Percentiles rank a stretch among this genome's conserved stretches.
These are phyloP conservation scores for Centroberyx gerrardi DNA, from an alignment of 2,797 vertebrate species.

Conservation along the genomic window DNA sequence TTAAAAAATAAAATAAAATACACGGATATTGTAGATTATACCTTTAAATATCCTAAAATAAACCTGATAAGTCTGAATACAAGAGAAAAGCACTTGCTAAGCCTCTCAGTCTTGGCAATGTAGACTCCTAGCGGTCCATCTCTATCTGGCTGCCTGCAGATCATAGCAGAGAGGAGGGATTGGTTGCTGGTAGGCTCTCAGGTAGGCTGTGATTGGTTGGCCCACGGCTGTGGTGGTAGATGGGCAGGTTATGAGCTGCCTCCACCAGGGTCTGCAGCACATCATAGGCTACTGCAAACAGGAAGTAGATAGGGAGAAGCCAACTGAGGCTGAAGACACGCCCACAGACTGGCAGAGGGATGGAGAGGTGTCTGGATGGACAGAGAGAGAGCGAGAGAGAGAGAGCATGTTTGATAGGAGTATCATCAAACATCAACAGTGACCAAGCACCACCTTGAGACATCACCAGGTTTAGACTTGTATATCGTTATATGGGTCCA, in stretches of 20 bases:
- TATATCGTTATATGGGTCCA: too few species aligned
- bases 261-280: conserved; percentile 75
- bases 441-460: too few species aligned
- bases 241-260: conserved; percentile 62
- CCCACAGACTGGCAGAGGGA: conserved; percentile 73
- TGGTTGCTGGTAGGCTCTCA: conserved; percentile 28
- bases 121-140: background rate
- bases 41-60: background rate
- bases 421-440: too few species aligned
- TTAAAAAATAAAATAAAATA: too few species aligned
- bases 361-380: conserved; percentile 66
- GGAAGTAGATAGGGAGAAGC: conserved; percentile 84
- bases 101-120: conserved; percentile 34
- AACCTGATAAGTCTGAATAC: background rate
- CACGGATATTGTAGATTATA: too few species aligned
- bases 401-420: background rate
- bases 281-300: conserved; percentile 84
- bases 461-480: too few species aligned
- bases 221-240: conserved; percentile 38
- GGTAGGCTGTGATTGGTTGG: conserved; percentile 41
- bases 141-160: background rate
- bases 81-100: conserved; percentile 41
- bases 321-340: conserved; percentile 79
- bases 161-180: conserved; percentile 57
- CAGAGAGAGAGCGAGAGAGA: background rate